A percentile compares a stretch with the other conserved stretches of the same genome.
Conservation (phyloP, 2,113 vertebrate genomes). For the Oryzias woworae region DNA sequence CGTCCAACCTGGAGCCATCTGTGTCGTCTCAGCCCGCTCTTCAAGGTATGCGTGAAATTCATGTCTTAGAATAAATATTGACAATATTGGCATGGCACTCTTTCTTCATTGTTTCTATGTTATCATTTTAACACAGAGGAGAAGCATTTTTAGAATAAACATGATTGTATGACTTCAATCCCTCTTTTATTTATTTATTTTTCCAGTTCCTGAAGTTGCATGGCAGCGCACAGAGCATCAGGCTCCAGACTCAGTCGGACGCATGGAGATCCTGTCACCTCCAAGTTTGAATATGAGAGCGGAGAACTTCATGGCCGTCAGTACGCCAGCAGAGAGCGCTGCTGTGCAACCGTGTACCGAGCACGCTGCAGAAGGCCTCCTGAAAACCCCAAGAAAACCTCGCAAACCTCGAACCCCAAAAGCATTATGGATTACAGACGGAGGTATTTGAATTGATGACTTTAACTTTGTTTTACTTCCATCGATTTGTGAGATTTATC, state of each 20-base stretch:
- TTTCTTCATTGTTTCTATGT: no score
- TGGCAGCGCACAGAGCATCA: conserved; percentile 39
- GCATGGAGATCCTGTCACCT: conserved; percentile 40
- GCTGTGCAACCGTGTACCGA: conserved; percentile 53
- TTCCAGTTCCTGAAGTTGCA: conserved; percentile 45
- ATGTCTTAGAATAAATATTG: no score
- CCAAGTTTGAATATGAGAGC: conserved; percentile 56
- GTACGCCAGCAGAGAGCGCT: conserved; percentile 53
- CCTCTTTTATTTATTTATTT: neutral
- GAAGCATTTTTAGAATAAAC: no score
- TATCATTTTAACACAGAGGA: no score
- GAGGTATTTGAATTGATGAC: conserved; percentile 41
- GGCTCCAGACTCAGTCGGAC: conserved; percentile 53
- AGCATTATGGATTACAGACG: conserved; percentile 41
- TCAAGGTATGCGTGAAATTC: conserved; percentile 41
- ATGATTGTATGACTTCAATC: no score
- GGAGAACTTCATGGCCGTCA: conserved; percentile 58
- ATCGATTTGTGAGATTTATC: neutral
- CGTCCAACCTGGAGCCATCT: conserved; percentile 20
- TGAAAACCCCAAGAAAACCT: conserved; percentile 61
- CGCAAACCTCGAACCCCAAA: conserved; percentile 68
- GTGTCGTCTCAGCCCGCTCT: conserved; percentile 13
- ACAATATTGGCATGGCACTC: no score
- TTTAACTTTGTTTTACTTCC: neutral
- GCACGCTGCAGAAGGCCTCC: conserved; percentile 8